Base-by-base conservation (phyloP, 2,113 vertebrate species). In the Mellivora capensis region DNA sequence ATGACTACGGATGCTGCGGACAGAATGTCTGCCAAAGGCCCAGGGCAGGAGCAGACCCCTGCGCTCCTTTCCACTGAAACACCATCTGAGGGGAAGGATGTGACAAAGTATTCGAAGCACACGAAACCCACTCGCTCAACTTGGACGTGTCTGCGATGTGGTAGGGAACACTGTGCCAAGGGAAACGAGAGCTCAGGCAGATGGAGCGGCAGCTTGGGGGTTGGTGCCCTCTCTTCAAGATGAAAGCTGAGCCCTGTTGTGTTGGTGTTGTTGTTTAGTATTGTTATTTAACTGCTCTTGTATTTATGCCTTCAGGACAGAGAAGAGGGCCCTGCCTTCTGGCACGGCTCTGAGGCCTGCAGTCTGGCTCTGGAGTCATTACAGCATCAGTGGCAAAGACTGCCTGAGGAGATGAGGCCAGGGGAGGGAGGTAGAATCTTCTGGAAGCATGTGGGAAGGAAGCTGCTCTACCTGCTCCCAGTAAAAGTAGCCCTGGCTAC, bases 271-370 rank as follows among this genome's bases (percentile, higher is more conserved):
- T 20, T 87, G 61, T 76, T 93, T 61, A 62, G 69, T 62, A 67
- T 17, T 80, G 80, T 92, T 97, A 90, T 57, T 95, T 91, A 94
- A 94, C 86, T 89, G 44, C 82, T 97, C 96, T 85, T 82, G 67
- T 82, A 87, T 62, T 96, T 49, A 86, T 1, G 13, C 69, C 61
- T 96, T 89, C 52, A 87, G 91, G 52, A 93, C 72, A 87, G n/a
- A 83, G 93, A 86, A 69, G 54, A 90, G 47, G 20, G 74, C 34
- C 42, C 37, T 59, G 54, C 69, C 71, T 88, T 29, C 80, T 95
- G 62, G 87, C 62, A 23, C 3, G 11, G 86, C 85, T 61, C 82
- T 72, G 20, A 82, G 47, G 62, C 72, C 77, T 61, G 8, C 59
- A 86, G 76, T 87, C 86, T 57, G 67, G 87, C 34, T 87, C 86